These are phyloP conservation scores for Picathartes gymnocephalus DNA, from an alignment of 2,113 vertebrate genomes.

Conservation along the genomic window DNA sequence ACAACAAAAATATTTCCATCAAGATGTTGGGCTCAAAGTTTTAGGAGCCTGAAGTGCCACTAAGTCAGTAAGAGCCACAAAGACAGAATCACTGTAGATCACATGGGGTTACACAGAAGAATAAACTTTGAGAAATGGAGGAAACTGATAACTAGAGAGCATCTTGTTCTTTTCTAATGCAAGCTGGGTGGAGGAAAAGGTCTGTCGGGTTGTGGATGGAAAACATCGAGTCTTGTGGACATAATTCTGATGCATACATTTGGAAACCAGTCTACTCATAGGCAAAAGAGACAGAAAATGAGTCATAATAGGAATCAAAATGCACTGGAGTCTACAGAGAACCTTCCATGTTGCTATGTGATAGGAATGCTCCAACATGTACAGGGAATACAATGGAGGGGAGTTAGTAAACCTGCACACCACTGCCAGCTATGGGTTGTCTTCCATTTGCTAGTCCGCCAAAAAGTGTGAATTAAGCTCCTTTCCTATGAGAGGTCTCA, in stretches of 20 bases:
- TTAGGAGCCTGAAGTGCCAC: neutral
- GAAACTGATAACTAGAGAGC: neutral
- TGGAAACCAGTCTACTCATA: neutral
- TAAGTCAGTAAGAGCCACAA: neutral
- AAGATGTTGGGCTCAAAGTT: neutral
- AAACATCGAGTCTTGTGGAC: neutral
- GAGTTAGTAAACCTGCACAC: neutral
- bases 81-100: neutral
- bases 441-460: neutral
- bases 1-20: neutral
- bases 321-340: neutral
- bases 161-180: neutral
- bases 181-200: neutral
- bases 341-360: neutral
- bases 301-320: neutral
- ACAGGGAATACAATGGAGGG: neutral
- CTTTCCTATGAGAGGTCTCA: neutral
- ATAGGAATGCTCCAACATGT: neutral
- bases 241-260: neutral
- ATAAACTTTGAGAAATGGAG: neutral
- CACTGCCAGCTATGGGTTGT: neutral
- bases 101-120: neutral
- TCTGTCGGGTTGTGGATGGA: neutral
- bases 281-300: neutral
- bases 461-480: neutral